Base-by-base conservation (phyloP, 2,113 vertebrate genomes). In the Petaurus breviceps region DNA sequence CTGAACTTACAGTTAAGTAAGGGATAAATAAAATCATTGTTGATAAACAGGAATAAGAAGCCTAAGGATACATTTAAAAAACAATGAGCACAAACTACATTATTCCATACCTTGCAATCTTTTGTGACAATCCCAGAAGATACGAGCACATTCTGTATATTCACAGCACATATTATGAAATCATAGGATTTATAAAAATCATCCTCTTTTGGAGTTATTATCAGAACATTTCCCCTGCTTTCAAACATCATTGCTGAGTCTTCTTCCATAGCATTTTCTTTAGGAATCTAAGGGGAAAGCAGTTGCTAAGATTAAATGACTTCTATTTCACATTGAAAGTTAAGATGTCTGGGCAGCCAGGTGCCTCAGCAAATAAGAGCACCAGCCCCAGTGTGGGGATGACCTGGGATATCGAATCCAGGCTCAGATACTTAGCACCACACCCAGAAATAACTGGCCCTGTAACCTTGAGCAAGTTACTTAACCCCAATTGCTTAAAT, bases 41-140 rank as follows among this genome's bases (percentile, higher is more conserved):
- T 84, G 68, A 84, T 84, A 43, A 77, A 43, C 14, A 77, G n/a
- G 68, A 23, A 84, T 84, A 43, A 84, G 37, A 43, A 84, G 43
- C 68, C n/a, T 43, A 43, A 84, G 68, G n/a, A 84, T 22, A 84
- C n/a, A 84, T 52, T 47, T 90, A 23, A 16, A 10, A 84, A 90
- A 52, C 90, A 49, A 6, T 3, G 10, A 90, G 22, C 25, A 10
- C 37, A 43, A 91, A 37, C 22, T 26, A 28, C 3, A n/a, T 0
- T 10, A 89, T 43, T 49, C 94, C 96, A 0, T 96, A 98, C 98
- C 16, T 94, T 93, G 92, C 98, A 98, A 3, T 16, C 2, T 0
- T 28, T 31, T 0, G 94, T 0, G 0, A 68, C 0, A 31, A 97
- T 49, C 0, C 9, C 0, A 0, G 94, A 53, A 0, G 90, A 0